A percentile compares a stretch with the other conserved stretches of the same genome.
phyloP scores from a whole-genome alignment of 1,140 invertebrate genomes.

The Caerostris darwini region DNA sequence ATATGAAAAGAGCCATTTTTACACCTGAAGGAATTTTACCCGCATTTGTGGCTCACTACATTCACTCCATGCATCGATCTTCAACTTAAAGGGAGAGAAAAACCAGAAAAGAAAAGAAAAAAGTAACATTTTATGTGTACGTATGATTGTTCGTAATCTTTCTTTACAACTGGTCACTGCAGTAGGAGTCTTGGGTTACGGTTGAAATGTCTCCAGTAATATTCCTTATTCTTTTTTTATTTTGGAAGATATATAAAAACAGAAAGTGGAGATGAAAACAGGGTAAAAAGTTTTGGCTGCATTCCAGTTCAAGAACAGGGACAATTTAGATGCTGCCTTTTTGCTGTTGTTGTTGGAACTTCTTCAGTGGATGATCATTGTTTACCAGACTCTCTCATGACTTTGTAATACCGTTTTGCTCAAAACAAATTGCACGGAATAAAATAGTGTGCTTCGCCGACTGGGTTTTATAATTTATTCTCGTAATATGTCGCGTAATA shows the following conservation, averaged over 20 bases:
- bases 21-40: constrained; percentile 7
- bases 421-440: constrained; percentile 47
- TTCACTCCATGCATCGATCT: constrained; percentile 16
- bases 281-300: constrained; percentile 51
- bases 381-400: constrained; percentile 21
- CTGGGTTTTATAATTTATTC: constrained; percentile 57
- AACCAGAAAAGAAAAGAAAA: constrained; percentile 13
- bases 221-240: constrained; percentile 38
- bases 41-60: not conserved
- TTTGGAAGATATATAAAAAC: constrained; percentile 44
- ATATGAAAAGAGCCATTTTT: not conserved
- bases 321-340: constrained; percentile 54
- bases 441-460: constrained; percentile 41
- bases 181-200: constrained; percentile 48
- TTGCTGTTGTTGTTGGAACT: not conserved
- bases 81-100: not conserved
- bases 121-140: constrained; percentile 52
- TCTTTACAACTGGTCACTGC: constrained; percentile 65
- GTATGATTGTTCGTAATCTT: constrained; percentile 70
- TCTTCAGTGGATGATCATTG: constrained; percentile 37
- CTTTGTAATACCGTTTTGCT: constrained; percentile 56
- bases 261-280: constrained; percentile 55
- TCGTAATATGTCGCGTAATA: not conserved
- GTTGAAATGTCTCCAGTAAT: not conserved
- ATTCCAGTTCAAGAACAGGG: constrained; percentile 63